These are phyloP conservation scores for Drosophila infuscata DNA, from an alignment of 2,888 invertebrate genomes.

Conservation along the genomic window DNA sequence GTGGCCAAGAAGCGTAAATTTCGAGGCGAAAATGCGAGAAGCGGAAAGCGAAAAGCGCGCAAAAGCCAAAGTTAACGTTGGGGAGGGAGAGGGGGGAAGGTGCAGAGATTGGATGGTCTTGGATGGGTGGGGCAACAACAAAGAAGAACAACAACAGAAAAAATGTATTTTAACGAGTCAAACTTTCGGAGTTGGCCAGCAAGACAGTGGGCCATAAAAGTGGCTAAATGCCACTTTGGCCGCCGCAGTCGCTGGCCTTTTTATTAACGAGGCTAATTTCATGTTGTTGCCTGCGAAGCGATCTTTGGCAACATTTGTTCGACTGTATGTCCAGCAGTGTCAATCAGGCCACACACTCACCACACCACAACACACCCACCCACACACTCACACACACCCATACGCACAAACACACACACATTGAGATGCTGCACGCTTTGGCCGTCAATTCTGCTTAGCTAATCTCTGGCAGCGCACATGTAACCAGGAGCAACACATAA, in stretches of 20 bases:
- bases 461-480: constrained; percentile 71
- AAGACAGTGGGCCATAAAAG: constrained; percentile 60
- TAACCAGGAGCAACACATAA: constrained; percentile 49
- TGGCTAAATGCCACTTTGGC: constrained; percentile 73
- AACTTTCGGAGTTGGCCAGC: constrained; percentile 58
- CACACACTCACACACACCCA: neutral
- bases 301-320: constrained; percentile 35
- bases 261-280: constrained; percentile 76
- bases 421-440: constrained; percentile 16
- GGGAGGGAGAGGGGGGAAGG: too few species aligned
- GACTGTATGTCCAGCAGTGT: constrained; percentile 14
- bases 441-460: constrained; percentile 75
- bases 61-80: constrained; percentile 3
- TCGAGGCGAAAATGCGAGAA: constrained; percentile 32
- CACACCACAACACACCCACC: neutral
- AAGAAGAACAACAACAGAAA: constrained; percentile 14
- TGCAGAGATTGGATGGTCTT: neutral
- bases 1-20: constrained; percentile 67
- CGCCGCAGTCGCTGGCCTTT: constrained; percentile 69
- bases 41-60: constrained; percentile 19
- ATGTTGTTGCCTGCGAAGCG: constrained; percentile 34
- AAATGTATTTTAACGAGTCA: constrained; percentile 75
- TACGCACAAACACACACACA: neutral
- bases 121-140: constrained; percentile 9
- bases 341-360: constrained; percentile 15